A percentile compares a stretch with the other conserved stretches of the same genome.
These are phyloP conservation scores for Drosophila nasuta DNA, from an alignment of 1,140 invertebrate genomes.

Conservation along the genomic window DNA sequence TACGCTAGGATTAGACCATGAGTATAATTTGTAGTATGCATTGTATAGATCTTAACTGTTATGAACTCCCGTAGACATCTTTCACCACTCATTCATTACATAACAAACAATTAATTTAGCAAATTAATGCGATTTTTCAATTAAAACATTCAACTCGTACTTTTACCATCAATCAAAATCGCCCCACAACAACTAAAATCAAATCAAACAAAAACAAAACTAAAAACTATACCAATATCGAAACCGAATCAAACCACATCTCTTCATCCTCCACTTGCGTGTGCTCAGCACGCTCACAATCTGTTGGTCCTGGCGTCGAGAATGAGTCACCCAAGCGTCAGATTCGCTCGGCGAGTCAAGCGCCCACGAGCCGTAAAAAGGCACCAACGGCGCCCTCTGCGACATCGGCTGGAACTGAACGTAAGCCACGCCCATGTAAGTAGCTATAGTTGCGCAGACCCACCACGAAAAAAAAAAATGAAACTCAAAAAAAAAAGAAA, in stretches of 20 bases:
- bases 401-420: conserved; percentile 72
- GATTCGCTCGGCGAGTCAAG: conserved; percentile 87
- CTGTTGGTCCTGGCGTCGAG: conserved; percentile 87
- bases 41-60: conserved; percentile 44
- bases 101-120: conserved; percentile 42
- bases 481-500: conserved; percentile 25
- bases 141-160: conserved; percentile 73
- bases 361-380: conserved; percentile 85
- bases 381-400: conserved; percentile 65
- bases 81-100: conserved; percentile 34
- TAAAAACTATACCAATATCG: conserved; percentile 36
- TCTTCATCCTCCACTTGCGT: conserved; percentile 57
- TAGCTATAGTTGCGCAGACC: conserved; percentile 65
- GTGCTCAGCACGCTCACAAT: conserved; percentile 88
- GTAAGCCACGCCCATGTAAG: conserved; percentile 88
- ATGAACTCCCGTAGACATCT: conserved; percentile 45
- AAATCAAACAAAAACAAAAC: conserved; percentile 46
- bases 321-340: conserved; percentile 90
- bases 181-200: conserved; percentile 63
- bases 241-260: conserved; percentile 54
- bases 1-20: conserved; percentile 6
- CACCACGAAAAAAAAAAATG: conserved; percentile 22
- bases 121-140: conserved; percentile 51
- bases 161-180: conserved; percentile 73
- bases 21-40: conserved; percentile 54